Conservation (phyloP, 2,888 invertebrate species). For the Torymus tubicola region DNA sequence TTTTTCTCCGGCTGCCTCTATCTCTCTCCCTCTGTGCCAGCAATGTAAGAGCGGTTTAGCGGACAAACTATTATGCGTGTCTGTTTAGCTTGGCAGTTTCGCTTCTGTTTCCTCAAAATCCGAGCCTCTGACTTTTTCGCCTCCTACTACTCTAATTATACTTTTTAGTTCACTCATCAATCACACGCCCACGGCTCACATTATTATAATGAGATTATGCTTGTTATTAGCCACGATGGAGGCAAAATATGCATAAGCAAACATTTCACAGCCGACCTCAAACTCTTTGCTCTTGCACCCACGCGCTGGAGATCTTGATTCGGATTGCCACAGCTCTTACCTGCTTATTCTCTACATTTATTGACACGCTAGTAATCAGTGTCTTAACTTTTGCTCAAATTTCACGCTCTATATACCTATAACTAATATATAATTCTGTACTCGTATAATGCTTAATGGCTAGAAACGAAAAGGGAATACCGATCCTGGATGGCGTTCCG, state of each 20-base stretch:
- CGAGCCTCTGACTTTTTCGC: too few relatives aligned
- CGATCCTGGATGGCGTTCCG: conserved; percentile 7
- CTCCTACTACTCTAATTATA: too few relatives aligned
- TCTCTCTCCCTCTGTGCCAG: too few relatives aligned
- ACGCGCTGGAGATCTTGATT: background rate
- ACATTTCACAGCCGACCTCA: conserved; percentile 7
- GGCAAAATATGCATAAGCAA: background rate
- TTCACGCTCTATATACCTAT: background rate
- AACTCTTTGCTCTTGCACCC: background rate
- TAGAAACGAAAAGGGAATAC: conserved; percentile 8
- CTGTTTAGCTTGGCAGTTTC: too few relatives aligned
- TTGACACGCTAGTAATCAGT: background rate
- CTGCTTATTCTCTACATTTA: background rate
- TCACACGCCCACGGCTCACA: background rate
- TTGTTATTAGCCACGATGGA: background rate
- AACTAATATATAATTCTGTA: background rate
- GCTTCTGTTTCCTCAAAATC: too few relatives aligned
- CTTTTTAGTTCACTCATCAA: too few relatives aligned
- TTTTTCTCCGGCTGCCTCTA: background rate
- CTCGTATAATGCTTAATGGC: background rate
- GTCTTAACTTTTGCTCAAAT: background rate
- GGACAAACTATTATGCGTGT: too few relatives aligned
- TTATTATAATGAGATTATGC: background rate
- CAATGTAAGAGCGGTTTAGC: too few relatives aligned
- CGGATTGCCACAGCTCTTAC: background rate